Percentiles rank a stretch among this genome's conserved stretches.
phyloP scores from a whole-genome alignment of 2,797 vertebrate species.

The Gobio occitaniae region DNA sequence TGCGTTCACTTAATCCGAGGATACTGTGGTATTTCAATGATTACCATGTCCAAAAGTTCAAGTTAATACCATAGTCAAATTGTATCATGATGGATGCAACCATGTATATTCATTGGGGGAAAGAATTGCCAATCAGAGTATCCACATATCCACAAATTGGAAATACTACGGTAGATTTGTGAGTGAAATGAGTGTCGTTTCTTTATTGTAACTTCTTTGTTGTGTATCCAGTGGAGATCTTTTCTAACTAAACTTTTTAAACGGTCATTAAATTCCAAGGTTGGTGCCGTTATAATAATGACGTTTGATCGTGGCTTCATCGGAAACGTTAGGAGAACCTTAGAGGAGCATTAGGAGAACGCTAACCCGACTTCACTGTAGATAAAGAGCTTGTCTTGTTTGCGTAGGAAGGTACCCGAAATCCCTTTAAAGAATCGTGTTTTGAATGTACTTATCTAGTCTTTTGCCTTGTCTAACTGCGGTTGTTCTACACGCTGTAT shows the following conservation, averaged over 20 bases:
- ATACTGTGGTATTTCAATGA: slow-evolving; percentile 8
- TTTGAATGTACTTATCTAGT: slow-evolving; percentile 70
- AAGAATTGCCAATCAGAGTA: neutral
- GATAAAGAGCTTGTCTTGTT: slow-evolving; percentile 70
- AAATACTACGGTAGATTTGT: slow-evolving; percentile 2
- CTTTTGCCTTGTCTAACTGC: slow-evolving; percentile 69
- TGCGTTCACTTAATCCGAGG: slow-evolving; percentile 4
- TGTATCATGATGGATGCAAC: neutral
- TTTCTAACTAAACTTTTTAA: neutral
- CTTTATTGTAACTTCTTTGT: slow-evolving; percentile 25
- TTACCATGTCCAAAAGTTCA: neutral
- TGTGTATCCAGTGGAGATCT: slow-evolving; percentile 22
- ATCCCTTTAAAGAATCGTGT: slow-evolving; percentile 80
- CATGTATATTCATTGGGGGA: neutral
- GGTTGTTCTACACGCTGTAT: slow-evolving; percentile 61
- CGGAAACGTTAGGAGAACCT: slow-evolving; percentile 6
- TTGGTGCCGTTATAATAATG: slow-evolving; percentile 7
- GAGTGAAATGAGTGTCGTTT: slow-evolving; percentile 8
- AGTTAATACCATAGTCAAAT: neutral
- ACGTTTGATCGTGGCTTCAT: slow-evolving; percentile 25
- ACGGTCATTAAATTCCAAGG: slow-evolving; percentile 5
- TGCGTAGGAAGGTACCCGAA: slow-evolving; percentile 63
- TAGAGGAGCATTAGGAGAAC: slow-evolving; percentile 49
- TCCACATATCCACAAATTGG: neutral
- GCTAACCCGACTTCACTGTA: slow-evolving; percentile 62